A percentile compares a stretch with the other conserved stretches of the same genome.
These are phyloP conservation scores for Mixornis gularis DNA, from an alignment of 2,113 vertebrate species.

Conservation along the genomic window DNA sequence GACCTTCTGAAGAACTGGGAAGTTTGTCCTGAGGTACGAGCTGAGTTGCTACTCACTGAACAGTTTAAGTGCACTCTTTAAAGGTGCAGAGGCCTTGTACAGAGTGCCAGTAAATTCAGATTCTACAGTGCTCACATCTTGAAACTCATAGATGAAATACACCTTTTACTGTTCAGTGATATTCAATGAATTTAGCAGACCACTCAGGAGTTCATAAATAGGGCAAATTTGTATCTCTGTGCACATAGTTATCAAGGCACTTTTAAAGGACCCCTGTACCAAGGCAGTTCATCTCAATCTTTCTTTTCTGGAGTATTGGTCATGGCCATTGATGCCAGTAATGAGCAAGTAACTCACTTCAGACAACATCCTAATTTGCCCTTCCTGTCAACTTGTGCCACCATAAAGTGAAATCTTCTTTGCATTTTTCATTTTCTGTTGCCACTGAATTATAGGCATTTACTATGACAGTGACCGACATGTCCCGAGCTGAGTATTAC, in stretches of 20 bases:
- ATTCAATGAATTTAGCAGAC: not conserved
- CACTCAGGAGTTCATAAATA: not conserved
- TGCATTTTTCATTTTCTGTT: not conserved
- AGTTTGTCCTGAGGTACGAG: not conserved
- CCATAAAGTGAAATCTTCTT: not conserved
- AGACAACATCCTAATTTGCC: not conserved
- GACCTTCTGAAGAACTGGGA: not conserved
- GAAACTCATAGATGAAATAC: rapidly evolving
- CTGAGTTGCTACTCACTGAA: rapidly evolving
- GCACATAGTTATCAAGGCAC: not conserved
- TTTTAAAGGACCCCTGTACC: not conserved
- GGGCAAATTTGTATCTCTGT: not conserved
- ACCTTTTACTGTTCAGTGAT: not conserved
- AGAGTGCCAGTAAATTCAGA: not conserved
- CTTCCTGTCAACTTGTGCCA: not conserved
- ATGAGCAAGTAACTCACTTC: not conserved
- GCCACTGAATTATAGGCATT: not conserved
- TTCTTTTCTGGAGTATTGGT: rapidly evolving
- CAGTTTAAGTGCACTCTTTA: not conserved
- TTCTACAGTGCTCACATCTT: not conserved
- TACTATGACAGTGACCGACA: not conserved
- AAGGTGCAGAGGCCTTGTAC: not conserved
- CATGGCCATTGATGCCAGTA: not conserved
- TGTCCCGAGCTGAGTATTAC: not conserved
- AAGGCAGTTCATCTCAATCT: not conserved